Conservation (phyloP, 2,888 invertebrate species). For the Idaea straminata region DNA sequence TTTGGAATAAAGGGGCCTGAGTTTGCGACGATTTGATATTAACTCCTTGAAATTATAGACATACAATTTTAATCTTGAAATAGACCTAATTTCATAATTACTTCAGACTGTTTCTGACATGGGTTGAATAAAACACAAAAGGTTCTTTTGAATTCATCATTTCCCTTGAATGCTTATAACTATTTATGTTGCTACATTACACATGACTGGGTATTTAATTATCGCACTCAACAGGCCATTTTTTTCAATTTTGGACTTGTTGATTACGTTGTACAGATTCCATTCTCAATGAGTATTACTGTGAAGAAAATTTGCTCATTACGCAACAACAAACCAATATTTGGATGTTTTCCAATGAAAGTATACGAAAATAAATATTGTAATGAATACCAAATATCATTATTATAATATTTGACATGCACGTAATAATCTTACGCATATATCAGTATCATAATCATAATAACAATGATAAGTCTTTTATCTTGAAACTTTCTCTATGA, state of each 20-base stretch:
- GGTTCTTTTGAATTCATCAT: background rate
- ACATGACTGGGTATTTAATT: background rate
- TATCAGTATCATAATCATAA: background rate
- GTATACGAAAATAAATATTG: slow-evolving; percentile 38
- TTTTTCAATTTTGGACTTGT: slow-evolving; percentile 5
- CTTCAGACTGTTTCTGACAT: too few relatives aligned
- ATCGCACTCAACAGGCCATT: background rate
- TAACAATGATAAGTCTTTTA: background rate
- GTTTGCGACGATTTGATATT: too few relatives aligned
- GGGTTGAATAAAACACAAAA: too few relatives aligned
- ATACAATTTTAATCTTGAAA: too few relatives aligned
- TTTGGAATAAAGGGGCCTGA: too few relatives aligned
- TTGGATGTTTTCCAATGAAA: slow-evolving; percentile 49
- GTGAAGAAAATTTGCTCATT: slow-evolving; percentile 2
- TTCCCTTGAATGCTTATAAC: background rate
- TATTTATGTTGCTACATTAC: background rate
- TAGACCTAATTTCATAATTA: too few relatives aligned
- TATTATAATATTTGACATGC: background rate
- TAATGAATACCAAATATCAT: slow-evolving; percentile 12
- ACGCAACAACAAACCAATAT: slow-evolving; percentile 12
- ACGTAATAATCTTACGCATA: background rate
- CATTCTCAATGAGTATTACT: background rate
- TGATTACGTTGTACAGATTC: background rate
- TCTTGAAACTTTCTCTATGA: background rate
- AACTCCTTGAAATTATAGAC: too few relatives aligned